Base-by-base conservation (phyloP, 1,140 invertebrate species). In the Drosophila elegans region DNA sequence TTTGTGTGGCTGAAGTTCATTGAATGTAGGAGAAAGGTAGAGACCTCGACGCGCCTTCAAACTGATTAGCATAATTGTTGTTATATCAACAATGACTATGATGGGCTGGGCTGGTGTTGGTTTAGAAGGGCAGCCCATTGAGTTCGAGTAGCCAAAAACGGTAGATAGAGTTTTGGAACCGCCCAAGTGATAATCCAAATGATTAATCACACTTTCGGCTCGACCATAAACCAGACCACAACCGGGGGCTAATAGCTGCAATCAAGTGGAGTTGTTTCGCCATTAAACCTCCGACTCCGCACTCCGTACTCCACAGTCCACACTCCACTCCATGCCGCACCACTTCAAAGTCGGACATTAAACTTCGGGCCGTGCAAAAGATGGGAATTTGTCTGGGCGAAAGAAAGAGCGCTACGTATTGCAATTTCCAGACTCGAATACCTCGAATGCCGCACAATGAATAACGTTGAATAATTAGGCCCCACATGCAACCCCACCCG, bases 41-140 rank as follows among this genome's bases (percentile, higher is more conserved):
- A 76, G 69, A 75, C 78, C 82, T 81, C 69, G 61, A 36, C 38
- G 74, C 49, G 64, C 53, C 59, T 49, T 45, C 53, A 36, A 44
- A 9, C 67, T 88, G 74, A 86, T 86, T 86, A 88, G 79, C 82
- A 86, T 86, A 88, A 88, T 88, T 88, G 83, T 36, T 88, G 46
- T 83, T 75, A 78, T 76, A 73, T 64, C 80, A 36, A 79, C 79
- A 83, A 83, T 82, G 80, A 56, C 66, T n/a, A n/a, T n/a, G 59
- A 52, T 55, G 78, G 44, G 42, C 42, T 44, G 45, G 32, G 16
- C 16, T 53, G 53, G 42, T 21, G 25, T 36, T 36, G 61, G 53
- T 72, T 75, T 75, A 75, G 73, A 75, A 75, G 74, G 73, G 73
- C 29, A 25, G 41, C 61, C 32, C 48, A 21, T 69, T 42, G 21